A percentile compares a stretch with the other conserved stretches of the same genome.
Evolutionary conservation across 2,113 vertebrate genomes (phyloP).

Genomic region (Brachypodius melanocephalos): DNA sequence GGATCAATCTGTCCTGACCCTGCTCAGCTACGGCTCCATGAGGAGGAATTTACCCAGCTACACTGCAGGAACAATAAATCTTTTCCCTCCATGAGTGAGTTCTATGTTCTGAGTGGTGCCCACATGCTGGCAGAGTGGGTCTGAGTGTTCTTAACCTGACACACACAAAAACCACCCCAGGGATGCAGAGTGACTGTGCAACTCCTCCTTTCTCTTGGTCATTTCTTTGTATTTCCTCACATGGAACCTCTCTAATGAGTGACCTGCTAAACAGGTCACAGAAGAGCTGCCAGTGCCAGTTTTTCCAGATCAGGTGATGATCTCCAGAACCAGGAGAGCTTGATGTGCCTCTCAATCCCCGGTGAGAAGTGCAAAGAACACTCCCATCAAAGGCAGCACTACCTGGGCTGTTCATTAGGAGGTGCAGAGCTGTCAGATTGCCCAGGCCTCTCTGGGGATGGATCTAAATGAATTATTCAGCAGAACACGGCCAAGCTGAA

Average conservation of each 20-base stretch:
- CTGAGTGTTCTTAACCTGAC: neutral
- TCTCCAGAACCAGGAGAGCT: neutral
- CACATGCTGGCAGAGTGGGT: neutral
- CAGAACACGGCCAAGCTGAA: neutral
- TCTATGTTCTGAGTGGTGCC: slow-evolving; percentile 6
- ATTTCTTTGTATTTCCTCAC: neutral
- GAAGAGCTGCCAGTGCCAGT: neutral
- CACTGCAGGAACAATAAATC: neutral
- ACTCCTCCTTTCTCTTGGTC: neutral
- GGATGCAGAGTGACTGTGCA: neutral
- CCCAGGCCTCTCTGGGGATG: neutral
- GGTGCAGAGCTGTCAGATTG: neutral
- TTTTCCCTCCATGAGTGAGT: neutral
- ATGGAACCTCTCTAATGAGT: neutral
- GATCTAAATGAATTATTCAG: neutral
- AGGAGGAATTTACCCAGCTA: neutral
- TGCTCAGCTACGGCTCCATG: neutral
- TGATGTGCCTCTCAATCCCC: neutral
- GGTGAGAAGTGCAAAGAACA: neutral
- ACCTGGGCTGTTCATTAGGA: neutral
- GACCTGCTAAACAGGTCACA: neutral
- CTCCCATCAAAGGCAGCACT: neutral
- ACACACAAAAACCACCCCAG: neutral
- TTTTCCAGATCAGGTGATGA: neutral
- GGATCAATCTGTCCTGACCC: slow-evolving; percentile 57